Conservation (phyloP, 2,888 invertebrate species). For the Cheilosia soror region DNA sequence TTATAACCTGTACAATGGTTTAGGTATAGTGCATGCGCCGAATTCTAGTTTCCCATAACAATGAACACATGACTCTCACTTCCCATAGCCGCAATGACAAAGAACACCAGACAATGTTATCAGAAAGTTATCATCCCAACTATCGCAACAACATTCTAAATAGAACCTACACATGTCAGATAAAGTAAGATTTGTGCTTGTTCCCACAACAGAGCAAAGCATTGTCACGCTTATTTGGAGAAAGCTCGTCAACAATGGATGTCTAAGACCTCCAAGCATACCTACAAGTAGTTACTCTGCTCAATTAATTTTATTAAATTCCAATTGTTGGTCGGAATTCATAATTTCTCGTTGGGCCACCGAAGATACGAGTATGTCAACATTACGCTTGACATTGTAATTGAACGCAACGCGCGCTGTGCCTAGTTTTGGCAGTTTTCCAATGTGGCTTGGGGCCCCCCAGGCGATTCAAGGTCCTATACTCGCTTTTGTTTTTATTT, state of each 20-base stretch:
- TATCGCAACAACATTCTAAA: constrained; percentile 23
- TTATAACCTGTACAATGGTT: too few relatives aligned
- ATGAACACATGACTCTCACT: constrained; percentile 1
- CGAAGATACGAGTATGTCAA: constrained; percentile 33
- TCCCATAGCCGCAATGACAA: neutral
- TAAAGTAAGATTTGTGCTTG: neutral
- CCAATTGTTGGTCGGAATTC: constrained; percentile 46
- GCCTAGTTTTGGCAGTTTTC: constrained; percentile 43
- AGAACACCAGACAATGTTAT: constrained; percentile 9
- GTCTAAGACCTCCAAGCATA: constrained; percentile 33
- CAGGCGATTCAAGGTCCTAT: constrained; percentile 58
- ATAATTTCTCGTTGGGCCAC: constrained; percentile 23
- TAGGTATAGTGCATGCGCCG: too few relatives aligned
- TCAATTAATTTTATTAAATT: constrained; percentile 53
- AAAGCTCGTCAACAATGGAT: constrained; percentile 42
- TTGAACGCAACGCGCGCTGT: constrained; percentile 6
- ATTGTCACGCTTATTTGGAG: constrained; percentile 40
- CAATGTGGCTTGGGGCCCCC: constrained; percentile 8
- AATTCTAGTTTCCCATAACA: neutral
- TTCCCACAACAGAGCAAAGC: constrained; percentile 34
- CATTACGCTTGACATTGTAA: constrained; percentile 48
- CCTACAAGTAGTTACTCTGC: constrained; percentile 12
- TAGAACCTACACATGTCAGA: constrained; percentile 26
- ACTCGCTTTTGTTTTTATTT: constrained; percentile 43
- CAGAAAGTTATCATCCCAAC: constrained; percentile 12